Conservation (phyloP, 2,113 vertebrate genomes). For the Pomatostomus ruficeps region DNA sequence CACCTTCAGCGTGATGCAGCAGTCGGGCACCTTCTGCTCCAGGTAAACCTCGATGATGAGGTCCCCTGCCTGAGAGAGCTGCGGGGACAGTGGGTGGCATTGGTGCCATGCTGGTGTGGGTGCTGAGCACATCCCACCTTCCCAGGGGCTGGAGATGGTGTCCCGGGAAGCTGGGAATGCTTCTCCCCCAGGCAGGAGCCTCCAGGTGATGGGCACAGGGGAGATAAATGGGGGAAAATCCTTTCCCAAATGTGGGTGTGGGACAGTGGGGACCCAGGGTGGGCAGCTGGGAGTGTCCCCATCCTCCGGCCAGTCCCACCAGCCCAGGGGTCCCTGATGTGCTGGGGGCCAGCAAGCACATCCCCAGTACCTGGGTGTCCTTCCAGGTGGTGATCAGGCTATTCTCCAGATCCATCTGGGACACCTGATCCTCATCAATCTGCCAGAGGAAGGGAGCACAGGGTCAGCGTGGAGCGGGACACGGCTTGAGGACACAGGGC, state of each 20-base stretch:
- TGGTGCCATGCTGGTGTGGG: fast-evolving
- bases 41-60: constrained; percentile 96
- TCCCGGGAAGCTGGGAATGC: not conserved
- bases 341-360: not conserved
- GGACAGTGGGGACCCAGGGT: not conserved
- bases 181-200: not conserved
- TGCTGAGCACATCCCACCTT: not conserved
- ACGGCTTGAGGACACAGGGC: not conserved
- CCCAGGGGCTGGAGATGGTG: not conserved
- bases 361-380: constrained; percentile 85
- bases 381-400: constrained; percentile 97
- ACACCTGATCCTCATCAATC: constrained; percentile 94
- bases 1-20: constrained; percentile 94
- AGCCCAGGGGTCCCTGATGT: fast-evolving
- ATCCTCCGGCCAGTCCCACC: not conserved
- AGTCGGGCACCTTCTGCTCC: constrained; percentile 89
- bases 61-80: constrained; percentile 96
- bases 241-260: not conserved
- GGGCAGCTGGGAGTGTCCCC: not conserved
- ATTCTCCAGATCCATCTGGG: constrained; percentile 95
- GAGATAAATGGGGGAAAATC: not conserved
- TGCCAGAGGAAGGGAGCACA: constrained; percentile 36
- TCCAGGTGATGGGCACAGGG: not conserved
- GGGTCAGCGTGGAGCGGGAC: not conserved
- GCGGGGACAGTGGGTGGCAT: not conserved